Conservation (phyloP, 2,888 invertebrate genomes). For the Julus scandinavius region DNA sequence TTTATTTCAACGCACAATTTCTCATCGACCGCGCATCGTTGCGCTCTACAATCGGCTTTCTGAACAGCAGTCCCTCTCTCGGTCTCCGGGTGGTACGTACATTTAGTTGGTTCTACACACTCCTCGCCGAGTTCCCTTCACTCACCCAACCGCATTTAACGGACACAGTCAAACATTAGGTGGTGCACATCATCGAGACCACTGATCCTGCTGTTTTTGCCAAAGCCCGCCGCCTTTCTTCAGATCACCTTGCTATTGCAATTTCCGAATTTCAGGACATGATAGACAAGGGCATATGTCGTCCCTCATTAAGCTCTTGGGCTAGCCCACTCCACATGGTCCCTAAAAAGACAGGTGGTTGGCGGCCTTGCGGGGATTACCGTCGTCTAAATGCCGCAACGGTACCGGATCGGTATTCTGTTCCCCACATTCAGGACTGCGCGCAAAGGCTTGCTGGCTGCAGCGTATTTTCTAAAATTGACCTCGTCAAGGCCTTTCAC, state of each 20-base stretch:
- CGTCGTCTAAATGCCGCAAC: not conserved
- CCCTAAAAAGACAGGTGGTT: not conserved
- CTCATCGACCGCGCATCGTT: not conserved
- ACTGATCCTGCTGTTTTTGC: not conserved
- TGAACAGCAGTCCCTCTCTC: not conserved
- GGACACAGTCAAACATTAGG: not conserved
- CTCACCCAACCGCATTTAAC: not conserved
- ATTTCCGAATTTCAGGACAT: not conserved
- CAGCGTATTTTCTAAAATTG: not conserved
- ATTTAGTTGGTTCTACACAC: not conserved
- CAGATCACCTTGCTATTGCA: not conserved
- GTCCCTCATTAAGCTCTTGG: not conserved
- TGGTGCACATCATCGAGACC: too few species aligned
- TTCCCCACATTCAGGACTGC: slow-evolving; percentile 12
- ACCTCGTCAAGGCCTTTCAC: not conserved
- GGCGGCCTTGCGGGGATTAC: not conserved
- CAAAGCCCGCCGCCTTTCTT: not conserved
- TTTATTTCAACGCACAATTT: not conserved
- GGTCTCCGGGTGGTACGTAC: too few species aligned
- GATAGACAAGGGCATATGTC: not conserved
- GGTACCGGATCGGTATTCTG: not conserved
- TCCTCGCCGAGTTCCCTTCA: not conserved
- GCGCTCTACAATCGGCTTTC: not conserved
- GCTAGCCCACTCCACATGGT: slow-evolving; percentile 17
- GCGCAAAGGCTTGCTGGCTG: not conserved